phyloP scores from a whole-genome alignment of 2,888 invertebrate species.

The Drosophila koepferae region DNA sequence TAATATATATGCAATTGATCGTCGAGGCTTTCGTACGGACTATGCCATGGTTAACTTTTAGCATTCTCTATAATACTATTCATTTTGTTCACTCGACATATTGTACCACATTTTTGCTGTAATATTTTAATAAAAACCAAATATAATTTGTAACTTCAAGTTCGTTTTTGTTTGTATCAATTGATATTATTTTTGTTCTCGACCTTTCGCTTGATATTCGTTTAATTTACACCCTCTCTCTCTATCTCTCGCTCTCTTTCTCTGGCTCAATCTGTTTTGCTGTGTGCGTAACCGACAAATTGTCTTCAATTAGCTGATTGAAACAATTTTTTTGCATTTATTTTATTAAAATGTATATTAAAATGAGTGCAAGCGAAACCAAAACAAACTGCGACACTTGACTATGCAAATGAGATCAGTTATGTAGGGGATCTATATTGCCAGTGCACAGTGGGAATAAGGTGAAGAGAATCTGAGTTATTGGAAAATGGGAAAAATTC shows the following conservation, averaged over 20 bases:
- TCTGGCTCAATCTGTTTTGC: slow-evolving; percentile 2
- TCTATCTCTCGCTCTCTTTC: not conserved
- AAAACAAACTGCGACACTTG: slow-evolving; percentile 49
- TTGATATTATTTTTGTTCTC: slow-evolving; percentile 41
- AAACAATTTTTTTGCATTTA: slow-evolving; percentile 80
- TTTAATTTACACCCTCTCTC: not conserved
- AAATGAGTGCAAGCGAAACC: slow-evolving; percentile 73
- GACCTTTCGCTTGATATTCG: slow-evolving; percentile 46
- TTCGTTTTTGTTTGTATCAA: slow-evolving; percentile 35
- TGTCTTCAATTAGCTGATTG: slow-evolving; percentile 84
- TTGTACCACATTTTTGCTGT: slow-evolving; percentile 12
- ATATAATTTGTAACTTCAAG: slow-evolving; percentile 31
- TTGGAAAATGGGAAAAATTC: not conserved
- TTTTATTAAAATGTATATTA: slow-evolving; percentile 81
- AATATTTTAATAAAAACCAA: slow-evolving; percentile 18
- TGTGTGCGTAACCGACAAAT: slow-evolving; percentile 74
- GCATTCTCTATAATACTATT: not conserved
- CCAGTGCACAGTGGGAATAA: slow-evolving; percentile 43
- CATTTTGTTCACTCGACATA: slow-evolving; percentile 4
- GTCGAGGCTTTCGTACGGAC: slow-evolving; percentile 95
- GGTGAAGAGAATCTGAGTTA: not conserved
- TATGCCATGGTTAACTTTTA: slow-evolving; percentile 86
- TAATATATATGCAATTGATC: slow-evolving; percentile 96
- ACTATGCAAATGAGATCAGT: slow-evolving; percentile 45
- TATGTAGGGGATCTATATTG: slow-evolving; percentile 15